These are phyloP conservation scores for Cheiracanthium punctorium DNA, from an alignment of 2,888 invertebrate species.

Conservation along the genomic window DNA sequence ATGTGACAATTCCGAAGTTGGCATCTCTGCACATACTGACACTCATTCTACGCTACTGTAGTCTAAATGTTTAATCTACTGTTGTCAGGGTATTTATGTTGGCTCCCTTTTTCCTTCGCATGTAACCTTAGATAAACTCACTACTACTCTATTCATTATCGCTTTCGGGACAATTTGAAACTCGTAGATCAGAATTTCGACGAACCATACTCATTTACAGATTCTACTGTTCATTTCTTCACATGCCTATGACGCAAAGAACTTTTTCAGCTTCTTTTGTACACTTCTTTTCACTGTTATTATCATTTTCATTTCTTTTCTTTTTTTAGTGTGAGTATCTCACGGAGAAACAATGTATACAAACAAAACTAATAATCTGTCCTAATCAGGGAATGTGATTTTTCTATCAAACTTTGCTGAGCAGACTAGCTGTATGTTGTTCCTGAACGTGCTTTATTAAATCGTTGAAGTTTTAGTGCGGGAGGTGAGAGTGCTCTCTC, in stretches of 20 bases:
- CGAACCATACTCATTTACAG: constrained; percentile 45
- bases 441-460: not conserved
- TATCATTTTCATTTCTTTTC: no score
- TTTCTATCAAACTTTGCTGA: not conserved
- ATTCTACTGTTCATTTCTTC: constrained; percentile 31
- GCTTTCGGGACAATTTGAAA: constrained; percentile 33
- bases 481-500: no score
- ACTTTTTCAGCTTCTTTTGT: not conserved
- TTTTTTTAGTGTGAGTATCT: not conserved
- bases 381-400: not conserved
- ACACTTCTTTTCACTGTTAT: not conserved
- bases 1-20: no score
- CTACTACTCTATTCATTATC: constrained; percentile 37
- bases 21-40: no score
- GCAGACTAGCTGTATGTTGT: constrained; percentile 1
- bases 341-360: not conserved
- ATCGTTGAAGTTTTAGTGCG: no score
- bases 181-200: constrained; percentile 35
- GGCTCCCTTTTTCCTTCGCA: constrained; percentile 16
- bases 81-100: not conserved
- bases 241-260: not conserved
- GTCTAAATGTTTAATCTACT: constrained; percentile 48
- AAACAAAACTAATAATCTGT: constrained; percentile 4
- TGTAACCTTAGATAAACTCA: constrained; percentile 46
- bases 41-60: constrained; percentile 49